phyloP scores from a whole-genome alignment of 1,140 invertebrate genomes.

The Aleiodes sp. region DNA sequence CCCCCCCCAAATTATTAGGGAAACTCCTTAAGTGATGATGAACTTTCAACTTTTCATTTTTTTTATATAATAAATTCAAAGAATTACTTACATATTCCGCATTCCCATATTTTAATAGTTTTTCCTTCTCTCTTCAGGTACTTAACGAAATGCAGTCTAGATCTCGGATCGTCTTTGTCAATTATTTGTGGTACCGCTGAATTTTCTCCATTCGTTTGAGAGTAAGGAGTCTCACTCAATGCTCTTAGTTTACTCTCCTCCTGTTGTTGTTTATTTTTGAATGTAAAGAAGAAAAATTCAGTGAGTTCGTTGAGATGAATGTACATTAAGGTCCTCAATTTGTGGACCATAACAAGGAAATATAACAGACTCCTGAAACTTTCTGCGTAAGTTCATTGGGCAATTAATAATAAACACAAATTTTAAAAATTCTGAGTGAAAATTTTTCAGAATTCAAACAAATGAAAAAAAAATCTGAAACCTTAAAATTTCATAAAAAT shows the following conservation, averaged over 20 bases:
- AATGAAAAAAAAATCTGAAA: no score
- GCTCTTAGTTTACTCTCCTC: not conserved
- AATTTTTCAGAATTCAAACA: no score
- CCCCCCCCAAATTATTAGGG: no score
- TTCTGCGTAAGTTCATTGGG: not conserved
- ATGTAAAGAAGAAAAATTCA: not conserved
- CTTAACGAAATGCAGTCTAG: conserved; percentile 71
- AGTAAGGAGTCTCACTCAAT: conserved; percentile 30
- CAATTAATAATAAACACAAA: not conserved
- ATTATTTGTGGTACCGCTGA: conserved; percentile 49
- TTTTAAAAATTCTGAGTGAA: not conserved
- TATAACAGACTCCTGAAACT: not conserved
- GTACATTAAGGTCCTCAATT: no score
- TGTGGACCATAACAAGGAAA: no score
- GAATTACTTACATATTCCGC: conserved; percentile 71
- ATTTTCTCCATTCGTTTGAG: conserved; percentile 40
- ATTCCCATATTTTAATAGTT: conserved; percentile 73
- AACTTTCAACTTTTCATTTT: no score
- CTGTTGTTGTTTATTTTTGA: not conserved
- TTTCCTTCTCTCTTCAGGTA: conserved; percentile 72
- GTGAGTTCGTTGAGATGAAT: no score
- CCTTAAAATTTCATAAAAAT: not conserved
- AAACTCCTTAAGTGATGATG: no score
- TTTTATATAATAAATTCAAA: conserved; percentile 10
- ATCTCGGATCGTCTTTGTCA: conserved; percentile 66